Conservation (phyloP, 2,888 invertebrate genomes). For the Galeopsomyia nigrocyanea region DNA sequence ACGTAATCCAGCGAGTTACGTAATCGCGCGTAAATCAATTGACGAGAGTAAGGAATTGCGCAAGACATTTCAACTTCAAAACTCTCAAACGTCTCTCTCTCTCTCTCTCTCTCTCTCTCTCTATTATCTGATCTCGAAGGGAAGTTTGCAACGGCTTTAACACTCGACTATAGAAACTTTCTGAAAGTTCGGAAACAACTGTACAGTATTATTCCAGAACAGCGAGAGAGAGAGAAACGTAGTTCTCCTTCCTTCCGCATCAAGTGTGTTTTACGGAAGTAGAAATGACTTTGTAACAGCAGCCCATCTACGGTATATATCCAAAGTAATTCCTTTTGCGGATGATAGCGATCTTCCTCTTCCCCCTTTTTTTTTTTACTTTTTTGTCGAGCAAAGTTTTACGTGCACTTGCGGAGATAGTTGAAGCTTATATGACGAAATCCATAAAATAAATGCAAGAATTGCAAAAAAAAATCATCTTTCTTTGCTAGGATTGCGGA, state of each 20-base stretch:
- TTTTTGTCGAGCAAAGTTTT: background rate
- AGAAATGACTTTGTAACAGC: background rate
- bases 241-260: slow-evolving; percentile 10
- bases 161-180: slow-evolving; percentile 26
- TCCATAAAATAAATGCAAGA: no score
- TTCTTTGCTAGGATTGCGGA: no score
- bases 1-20: no score
- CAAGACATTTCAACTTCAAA: slow-evolving; percentile 3
- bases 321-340: background rate
- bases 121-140: slow-evolving; percentile 21
- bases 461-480: no score
- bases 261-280: slow-evolving; percentile 6
- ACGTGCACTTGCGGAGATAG: background rate
- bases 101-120: background rate
- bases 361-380: background rate
- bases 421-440: no score
- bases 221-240: background rate
- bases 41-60: no score
- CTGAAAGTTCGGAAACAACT: background rate
- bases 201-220: slow-evolving; percentile 32
- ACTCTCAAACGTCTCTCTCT: background rate
- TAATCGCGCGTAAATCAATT: no score
- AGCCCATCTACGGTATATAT: background rate
- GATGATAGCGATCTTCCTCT: background rate
- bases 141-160: slow-evolving; percentile 24